Base-by-base conservation (phyloP, 2,797 vertebrate species). In the Microcaecilia unicolor region DNA sequence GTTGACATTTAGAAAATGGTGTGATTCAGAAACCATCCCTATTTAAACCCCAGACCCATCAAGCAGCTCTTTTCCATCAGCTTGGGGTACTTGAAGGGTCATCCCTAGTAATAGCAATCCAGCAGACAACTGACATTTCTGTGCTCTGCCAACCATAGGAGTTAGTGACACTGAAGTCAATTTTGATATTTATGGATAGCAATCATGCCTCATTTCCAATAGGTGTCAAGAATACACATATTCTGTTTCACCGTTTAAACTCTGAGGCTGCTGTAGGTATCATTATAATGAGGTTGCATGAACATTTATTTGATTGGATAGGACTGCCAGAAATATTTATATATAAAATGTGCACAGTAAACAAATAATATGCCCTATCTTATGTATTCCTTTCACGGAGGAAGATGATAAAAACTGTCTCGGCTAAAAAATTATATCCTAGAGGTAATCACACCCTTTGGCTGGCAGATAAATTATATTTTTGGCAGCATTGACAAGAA, bases 1-100 rank as follows among this genome's bases (percentile, higher is more conserved):
- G 59, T 19, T 70, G 66, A 56, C 59, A 65, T 72, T 72, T 70
- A 31, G 28, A 39, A 32, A 67, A 24, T 36, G 52, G 0, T 44
- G 39, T 23, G 29, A 37, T 18, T 44, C 30, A 41, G 61, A 58
- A 61, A 30, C 18, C 45, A 41, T 53, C 39, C 20, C 19, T 7
- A 51, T 30, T 18, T 40, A 25, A 42, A 6, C 54, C 28, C 18
- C 37, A 25, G 15, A 38, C 18, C 18, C 26, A 26, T 29, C 31
- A 38, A 42, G 6, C 13, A 36, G 32, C 16, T 48, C 34, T 26
- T 37, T 9, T 33, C 55, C 27, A 25, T 39, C 23, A 15, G 10
- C 25, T 45, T 42, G 18, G 26, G 33, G 28, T 37, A 27, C 39
- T 47, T 27, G 39, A 45, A 43, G 41, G 41, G 48, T 50, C 37